Percentiles rank a stretch among this genome's conserved stretches.
phyloP scores from a whole-genome alignment of 2,113 vertebrate genomes.

The Felis catus region F.catus_Fca126_mat1.0 CM031424.1:25019001-25019500 shows the following conservation, averaged over 20 bases:
- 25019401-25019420: background rate
- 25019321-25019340: background rate
- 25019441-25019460: constrained; percentile 12
- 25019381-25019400: background rate
- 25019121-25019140: background rate
- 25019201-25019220: background rate
- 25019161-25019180: background rate
- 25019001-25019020: constrained; percentile 41
- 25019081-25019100: background rate
- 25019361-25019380: background rate
- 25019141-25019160: background rate
- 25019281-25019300: background rate
- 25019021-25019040: constrained; percentile 1
- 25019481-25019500: background rate
- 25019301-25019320: background rate
- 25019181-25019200: background rate
- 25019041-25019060: background rate
- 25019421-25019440: constrained; percentile 35
- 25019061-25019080: background rate
- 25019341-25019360: background rate
- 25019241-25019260: background rate
- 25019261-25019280: constrained; percentile 5
- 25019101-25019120: background rate
- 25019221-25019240: background rate
- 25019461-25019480: constrained; percentile 36